A percentile compares a stretch with the other conserved stretches of the same genome.
These are phyloP conservation scores for Anthophora plumipes DNA, from an alignment of 2,888 invertebrate species.

Conservation along the genomic window DNA sequence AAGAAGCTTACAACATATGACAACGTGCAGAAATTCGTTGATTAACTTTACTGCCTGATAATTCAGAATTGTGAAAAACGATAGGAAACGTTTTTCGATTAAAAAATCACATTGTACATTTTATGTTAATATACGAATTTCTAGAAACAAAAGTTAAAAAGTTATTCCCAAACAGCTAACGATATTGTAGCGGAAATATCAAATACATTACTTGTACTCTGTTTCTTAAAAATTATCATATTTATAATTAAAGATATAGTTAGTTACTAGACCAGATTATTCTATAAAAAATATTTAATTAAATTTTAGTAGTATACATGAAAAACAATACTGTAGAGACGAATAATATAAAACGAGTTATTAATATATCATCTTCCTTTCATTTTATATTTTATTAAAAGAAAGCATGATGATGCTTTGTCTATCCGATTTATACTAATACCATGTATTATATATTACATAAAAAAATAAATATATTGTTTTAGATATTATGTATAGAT, in stretches of 20 bases:
- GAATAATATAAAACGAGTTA: conserved; percentile 22
- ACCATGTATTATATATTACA: conserved; percentile 14
- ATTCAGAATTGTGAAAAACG: too few relatives aligned
- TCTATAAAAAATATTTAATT: conserved; percentile 26
- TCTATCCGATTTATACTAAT: conserved; percentile 28
- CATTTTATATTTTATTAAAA: conserved; percentile 25
- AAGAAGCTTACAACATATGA: too few relatives aligned
- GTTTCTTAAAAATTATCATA: background rate
- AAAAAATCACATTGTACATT: too few relatives aligned
- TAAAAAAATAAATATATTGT: conserved; percentile 59
- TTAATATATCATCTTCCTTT: conserved; percentile 17
- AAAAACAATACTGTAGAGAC: conserved; percentile 8
- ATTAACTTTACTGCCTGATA: too few relatives aligned
- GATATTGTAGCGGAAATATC: background rate
- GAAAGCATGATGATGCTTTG: conserved; percentile 12
- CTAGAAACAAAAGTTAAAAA: too few relatives aligned
- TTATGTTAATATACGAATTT: too few relatives aligned
- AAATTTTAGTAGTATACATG: conserved; percentile 10
- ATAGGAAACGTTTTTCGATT: too few relatives aligned
- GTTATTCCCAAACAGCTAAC: background rate
- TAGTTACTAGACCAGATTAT: background rate
- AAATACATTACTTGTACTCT: conserved; percentile 28
- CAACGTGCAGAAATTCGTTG: too few relatives aligned
- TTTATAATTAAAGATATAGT: conserved; percentile 9
- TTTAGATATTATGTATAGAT: conserved; percentile 43